Base-by-base conservation (phyloP, 64 coral and sea anemone species). In the Pachyseris speciosa region DNA sequence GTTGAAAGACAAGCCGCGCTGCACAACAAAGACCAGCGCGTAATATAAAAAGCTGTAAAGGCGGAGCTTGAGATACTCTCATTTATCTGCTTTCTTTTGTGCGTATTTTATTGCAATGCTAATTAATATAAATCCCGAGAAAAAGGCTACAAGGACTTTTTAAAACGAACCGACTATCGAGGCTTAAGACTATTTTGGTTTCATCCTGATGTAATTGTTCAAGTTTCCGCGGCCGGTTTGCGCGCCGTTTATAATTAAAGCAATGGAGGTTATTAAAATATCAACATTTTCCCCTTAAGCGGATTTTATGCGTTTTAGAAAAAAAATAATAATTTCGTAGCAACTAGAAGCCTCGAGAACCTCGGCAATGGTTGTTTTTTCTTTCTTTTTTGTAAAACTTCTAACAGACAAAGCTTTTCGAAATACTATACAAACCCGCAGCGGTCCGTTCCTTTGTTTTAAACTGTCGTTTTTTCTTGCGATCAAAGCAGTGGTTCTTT, bases 101-200 rank as follows among this genome's bases (percentile, higher is more conserved):
- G 80, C 58, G 32, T 70, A 59, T 89, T 88, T 92, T 92, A 93
- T 96, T 96, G 86, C 94, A 60, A 93, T 93, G 89, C 94, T 96
- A 96, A 96, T 96, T 96, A 89, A 96, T 93, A n/a, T n/a, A 93
- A 96, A 96, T 91, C 94, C 80, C 67, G 74, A 76, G 85, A 78
- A 88, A 96, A 89, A 90, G 94, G 65, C 76, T 85, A 75, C 59
- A 88, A 87, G 64, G 69, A 79, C 34, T 84, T 77, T 92, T 86
- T 51, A 91, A 88, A 89, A 71, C 67, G 79, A 42, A 91, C 94
- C 75, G 76, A 93, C 89, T 26, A 25, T 5, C 20, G 58, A 64
- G 67, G 50, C 48, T 77, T 89, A 80, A 84, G 75, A 80, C 45
- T 65, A 84, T 91, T 65, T 36, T 71, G 52, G 39, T 64, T 69